phyloP scores from a whole-genome alignment of 2,113 vertebrate genomes.

The Xyrauchen texanus region DNA sequence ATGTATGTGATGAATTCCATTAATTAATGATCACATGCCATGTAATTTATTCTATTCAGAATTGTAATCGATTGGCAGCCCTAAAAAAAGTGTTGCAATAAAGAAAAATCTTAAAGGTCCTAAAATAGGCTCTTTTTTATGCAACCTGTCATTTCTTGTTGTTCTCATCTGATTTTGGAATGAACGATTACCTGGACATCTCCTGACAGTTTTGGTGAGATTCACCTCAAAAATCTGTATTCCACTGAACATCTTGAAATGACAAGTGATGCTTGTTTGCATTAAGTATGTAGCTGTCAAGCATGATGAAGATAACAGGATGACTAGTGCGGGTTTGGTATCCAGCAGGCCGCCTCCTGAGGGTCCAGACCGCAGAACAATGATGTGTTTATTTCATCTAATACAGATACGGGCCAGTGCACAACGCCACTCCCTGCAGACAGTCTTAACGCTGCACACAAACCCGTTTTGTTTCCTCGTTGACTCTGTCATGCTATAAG shows the following conservation, averaged over 20 bases:
- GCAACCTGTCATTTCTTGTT: too few species aligned
- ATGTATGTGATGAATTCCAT: too few species aligned
- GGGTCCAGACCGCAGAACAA: neutral
- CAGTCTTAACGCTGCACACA: constrained; percentile 14
- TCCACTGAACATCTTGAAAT: neutral
- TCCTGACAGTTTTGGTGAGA: too few species aligned
- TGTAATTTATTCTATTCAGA: too few species aligned
- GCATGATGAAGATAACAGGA: constrained; percentile 24
- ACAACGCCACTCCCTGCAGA: neutral
- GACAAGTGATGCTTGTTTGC: neutral
- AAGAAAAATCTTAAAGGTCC: too few species aligned
- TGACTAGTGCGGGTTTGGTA: neutral
- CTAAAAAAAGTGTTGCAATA: too few species aligned
- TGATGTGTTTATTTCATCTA: constrained; percentile 25
- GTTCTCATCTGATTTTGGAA: too few species aligned
- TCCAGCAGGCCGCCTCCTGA: constrained; percentile 20
- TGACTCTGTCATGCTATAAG: neutral
- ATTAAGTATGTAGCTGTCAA: constrained; percentile 22
- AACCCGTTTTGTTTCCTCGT: neutral
- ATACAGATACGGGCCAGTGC: constrained; percentile 23
- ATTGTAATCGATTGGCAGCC: too few species aligned
- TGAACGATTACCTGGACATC: too few species aligned
- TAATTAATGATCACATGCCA: too few species aligned
- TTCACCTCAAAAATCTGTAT: too few species aligned
- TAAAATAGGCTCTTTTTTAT: too few species aligned